Evolutionary conservation across 2,797 vertebrate species (phyloP).

Genomic region (Sciaenops ocellatus): DNA sequence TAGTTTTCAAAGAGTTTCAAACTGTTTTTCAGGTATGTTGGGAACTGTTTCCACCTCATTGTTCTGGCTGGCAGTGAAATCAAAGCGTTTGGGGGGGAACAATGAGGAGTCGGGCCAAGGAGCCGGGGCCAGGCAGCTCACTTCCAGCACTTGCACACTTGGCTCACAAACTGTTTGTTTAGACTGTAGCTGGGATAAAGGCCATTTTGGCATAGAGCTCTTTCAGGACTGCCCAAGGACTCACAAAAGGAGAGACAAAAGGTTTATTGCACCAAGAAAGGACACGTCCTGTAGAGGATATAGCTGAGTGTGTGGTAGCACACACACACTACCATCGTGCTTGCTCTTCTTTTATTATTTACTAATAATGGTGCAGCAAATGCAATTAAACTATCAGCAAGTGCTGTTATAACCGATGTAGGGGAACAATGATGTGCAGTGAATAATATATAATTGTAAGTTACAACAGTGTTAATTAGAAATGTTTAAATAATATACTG

Average conservation of each 20-base stretch:
- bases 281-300: slow-evolving; percentile 34
- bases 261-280: slow-evolving; percentile 37
- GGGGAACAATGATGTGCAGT: not conserved
- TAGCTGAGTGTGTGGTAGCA: slow-evolving; percentile 4
- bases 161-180: slow-evolving; percentile 46
- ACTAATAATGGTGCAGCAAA: slow-evolving; percentile 10
- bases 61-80: slow-evolving; percentile 36
- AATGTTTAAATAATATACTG: slow-evolving; percentile 48
- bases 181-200: slow-evolving; percentile 35
- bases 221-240: slow-evolving; percentile 33
- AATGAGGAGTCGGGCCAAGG: slow-evolving; percentile 19
- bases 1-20: not conserved
- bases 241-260: slow-evolving; percentile 38
- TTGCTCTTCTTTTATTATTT: not conserved
- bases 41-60: not conserved
- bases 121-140: slow-evolving; percentile 28
- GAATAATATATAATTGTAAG: slow-evolving; percentile 20
- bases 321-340: not conserved
- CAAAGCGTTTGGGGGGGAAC: slow-evolving; percentile 21
- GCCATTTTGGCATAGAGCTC: slow-evolving; percentile 54
- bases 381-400: slow-evolving; percentile 16
- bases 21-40: slow-evolving; percentile 15
- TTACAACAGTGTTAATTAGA: slow-evolving; percentile 44
- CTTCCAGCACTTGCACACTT: slow-evolving; percentile 41
- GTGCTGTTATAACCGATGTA: not conserved